These are phyloP conservation scores for Poeciliopsis infans DNA, from an alignment of 2,797 vertebrate species.

Conservation along the genomic window DNA sequence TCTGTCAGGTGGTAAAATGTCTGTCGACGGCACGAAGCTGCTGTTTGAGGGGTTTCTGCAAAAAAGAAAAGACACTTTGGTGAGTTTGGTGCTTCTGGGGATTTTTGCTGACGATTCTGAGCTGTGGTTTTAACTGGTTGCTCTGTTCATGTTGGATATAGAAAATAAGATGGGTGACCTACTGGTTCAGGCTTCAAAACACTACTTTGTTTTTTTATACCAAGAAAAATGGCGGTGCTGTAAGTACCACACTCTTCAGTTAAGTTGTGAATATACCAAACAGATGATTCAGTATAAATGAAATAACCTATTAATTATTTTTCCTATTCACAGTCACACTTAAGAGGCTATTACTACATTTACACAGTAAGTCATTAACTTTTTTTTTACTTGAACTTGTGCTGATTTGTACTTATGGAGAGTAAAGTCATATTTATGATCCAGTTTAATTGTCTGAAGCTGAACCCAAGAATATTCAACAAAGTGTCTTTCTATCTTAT, in stretches of 20 bases:
- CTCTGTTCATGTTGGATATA: conserved; percentile 23
- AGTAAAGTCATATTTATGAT: neutral
- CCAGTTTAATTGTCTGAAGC: neutral
- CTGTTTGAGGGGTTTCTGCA: conserved; percentile 79
- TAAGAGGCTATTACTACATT: conserved; percentile 79
- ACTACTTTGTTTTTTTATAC: conserved; percentile 81
- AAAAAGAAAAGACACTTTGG: conserved; percentile 82
- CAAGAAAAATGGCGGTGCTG: conserved; percentile 68
- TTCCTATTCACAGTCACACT: conserved; percentile 62
- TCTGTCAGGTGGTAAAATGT: conserved; percentile 57
- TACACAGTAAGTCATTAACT: conserved; percentile 63
- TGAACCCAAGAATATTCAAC: neutral
- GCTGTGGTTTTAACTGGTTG: neutral
- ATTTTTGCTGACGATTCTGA: neutral
- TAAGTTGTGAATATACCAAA: neutral
- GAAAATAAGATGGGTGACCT: conserved; percentile 78
- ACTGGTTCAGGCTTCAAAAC: conserved; percentile 82
- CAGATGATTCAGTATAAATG: neutral
- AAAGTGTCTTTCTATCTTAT: neutral
- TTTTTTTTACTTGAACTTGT: neutral
- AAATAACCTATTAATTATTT: neutral
- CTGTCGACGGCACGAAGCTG: conserved; percentile 32
- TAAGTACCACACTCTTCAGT: conserved; percentile 51
- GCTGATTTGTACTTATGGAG: neutral
- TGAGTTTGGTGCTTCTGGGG: conserved; percentile 37